Base-by-base conservation (phyloP, 2,797 vertebrate species). In the Fringilla coelebs region DNA sequence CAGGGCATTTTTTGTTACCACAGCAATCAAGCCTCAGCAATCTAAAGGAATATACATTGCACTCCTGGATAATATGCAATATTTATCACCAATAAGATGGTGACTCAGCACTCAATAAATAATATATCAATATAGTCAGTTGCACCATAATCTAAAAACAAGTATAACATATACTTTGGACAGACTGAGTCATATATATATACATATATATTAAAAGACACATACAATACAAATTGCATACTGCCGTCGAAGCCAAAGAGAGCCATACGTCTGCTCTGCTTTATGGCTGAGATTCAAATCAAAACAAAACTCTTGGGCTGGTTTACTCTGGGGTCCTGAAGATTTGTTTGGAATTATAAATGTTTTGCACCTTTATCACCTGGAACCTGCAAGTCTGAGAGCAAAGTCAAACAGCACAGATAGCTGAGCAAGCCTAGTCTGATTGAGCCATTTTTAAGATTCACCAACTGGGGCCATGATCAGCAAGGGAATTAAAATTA, bases 21-120 rank as follows among this genome's bases (percentile, higher is more conserved):
- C 95, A 95, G 96, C 96, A 96, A 97, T 96, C 97, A 97, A 98
- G 97, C 96, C 97, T 98, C 96, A 97, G 97, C 96, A 97, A 98
- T 97, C 97, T 98, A 98, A 98, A 98, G 97, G 97, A 98, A 98
- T 97, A 98, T 97, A 97, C 97, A 98, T 97, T 98, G 98, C 98
- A 98, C 98, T 97, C 97, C 94, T 97, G 97, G 96, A 97, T 96
- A 97, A 97, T 96, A 97, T 97, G 97, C 96, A 96, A 98, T 93
- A 98, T 97, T 97, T 96, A 73, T 95, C 96, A 95, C 93, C 97
- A 97, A 86, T 95, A 97, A 97, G 95, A 96, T 94, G 97, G 98
- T 91, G 98, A 97, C 94, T 97, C 97, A 97, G 97, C 97, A 97
- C 96, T 98, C 98, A 97, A 98, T 98, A 98, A 98, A 98, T 98